Conservation (phyloP, 2,888 invertebrate genomes). For the Callinectes sapidus region DNA sequence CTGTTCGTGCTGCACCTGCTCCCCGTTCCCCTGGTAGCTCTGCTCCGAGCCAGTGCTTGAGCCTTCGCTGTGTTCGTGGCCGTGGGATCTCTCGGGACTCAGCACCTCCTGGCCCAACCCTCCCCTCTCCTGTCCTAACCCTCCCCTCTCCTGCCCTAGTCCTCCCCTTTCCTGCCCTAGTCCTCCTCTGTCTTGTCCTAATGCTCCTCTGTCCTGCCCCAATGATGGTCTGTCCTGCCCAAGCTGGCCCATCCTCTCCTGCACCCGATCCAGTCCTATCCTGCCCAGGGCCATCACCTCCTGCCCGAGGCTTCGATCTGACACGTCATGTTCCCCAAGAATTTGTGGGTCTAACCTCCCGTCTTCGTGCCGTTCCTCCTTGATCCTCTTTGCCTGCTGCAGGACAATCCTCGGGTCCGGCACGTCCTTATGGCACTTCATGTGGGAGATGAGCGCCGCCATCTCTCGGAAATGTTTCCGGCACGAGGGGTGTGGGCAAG, state of each 20-base stretch:
- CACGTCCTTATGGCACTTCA: constrained; percentile 72
- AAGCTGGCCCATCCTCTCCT: constrained; percentile 36
- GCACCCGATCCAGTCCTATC: constrained; percentile 38
- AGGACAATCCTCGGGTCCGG: constrained; percentile 71
- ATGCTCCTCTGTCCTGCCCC: constrained; percentile 47
- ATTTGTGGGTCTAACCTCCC: constrained; percentile 34
- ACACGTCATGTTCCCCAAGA: constrained; percentile 34
- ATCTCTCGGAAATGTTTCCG: constrained; percentile 72
- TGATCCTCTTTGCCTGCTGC: constrained; percentile 71
- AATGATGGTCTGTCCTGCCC: constrained; percentile 43
- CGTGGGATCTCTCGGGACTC: constrained; percentile 44
- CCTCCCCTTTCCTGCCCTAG: constrained; percentile 43
- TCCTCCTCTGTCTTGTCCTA: constrained; percentile 37
- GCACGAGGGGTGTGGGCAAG: constrained; percentile 71
- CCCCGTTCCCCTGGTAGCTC: constrained; percentile 58
- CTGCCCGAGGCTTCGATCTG: constrained; percentile 38
- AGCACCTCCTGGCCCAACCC: constrained; percentile 48
- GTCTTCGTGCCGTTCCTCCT: constrained; percentile 68
- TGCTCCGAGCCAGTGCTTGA: constrained; percentile 50
- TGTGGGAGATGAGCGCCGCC: constrained; percentile 72
- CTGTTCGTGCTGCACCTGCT: constrained; percentile 49
- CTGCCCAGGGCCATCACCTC: constrained; percentile 32
- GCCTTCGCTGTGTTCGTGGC: constrained; percentile 54
- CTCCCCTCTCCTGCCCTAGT: neutral
- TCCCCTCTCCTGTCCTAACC: constrained; percentile 47